These are phyloP conservation scores for Macrostomum lignano DNA, from an alignment of 1,140 invertebrate genomes.

Conservation along the genomic window DNA sequence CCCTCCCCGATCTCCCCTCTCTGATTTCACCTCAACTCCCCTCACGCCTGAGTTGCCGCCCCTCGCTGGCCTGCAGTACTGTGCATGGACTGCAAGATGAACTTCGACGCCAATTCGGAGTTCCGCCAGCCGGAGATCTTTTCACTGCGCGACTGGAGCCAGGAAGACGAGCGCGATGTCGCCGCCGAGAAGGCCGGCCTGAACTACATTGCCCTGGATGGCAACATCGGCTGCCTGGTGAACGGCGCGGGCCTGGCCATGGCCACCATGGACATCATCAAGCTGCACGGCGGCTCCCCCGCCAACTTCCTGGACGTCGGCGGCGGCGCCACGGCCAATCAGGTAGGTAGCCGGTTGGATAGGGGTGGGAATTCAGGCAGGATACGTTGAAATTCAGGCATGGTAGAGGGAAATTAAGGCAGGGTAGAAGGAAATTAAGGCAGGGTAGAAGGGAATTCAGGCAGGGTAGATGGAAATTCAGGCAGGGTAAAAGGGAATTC, in stretches of 20 bases:
- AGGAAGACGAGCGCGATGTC: constrained; percentile 73
- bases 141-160: constrained; percentile 49
- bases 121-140: constrained; percentile 75
- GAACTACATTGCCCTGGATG: constrained; percentile 84
- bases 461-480: no score
- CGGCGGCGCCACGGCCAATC: constrained; percentile 53
- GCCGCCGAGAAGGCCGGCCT: constrained; percentile 64
- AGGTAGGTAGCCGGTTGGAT: no score
- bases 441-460: no score
- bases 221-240: constrained; percentile 41
- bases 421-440: no score
- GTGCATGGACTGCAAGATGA: constrained; percentile 68
- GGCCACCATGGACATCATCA: constrained; percentile 95
- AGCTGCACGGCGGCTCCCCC: constrained; percentile 61
- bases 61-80: no score
- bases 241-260: constrained; percentile 92
- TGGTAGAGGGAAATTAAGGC: no score
- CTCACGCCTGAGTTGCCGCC: no score
- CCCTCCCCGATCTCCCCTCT: no score
- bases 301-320: constrained; percentile 88
- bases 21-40: no score
- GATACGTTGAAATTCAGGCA: no score
- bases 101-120: constrained; percentile 79
- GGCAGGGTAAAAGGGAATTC: no score
- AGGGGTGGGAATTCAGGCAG: no score